Base-by-base conservation (phyloP, 2,797 vertebrate species). In the Heterohyrax brucei region DNA sequence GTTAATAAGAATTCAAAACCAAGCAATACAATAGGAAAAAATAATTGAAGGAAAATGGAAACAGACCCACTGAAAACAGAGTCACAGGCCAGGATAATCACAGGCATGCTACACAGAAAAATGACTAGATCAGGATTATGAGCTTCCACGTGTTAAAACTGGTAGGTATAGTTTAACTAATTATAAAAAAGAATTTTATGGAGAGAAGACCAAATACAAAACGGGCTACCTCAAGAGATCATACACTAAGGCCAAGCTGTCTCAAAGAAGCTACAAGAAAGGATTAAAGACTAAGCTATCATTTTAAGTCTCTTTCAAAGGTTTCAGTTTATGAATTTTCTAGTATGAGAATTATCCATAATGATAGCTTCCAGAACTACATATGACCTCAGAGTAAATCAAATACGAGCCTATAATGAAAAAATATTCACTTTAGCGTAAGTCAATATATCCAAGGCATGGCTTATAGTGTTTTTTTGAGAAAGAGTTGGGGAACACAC, bases 1-100 rank as follows among this genome's bases (percentile, higher is more conserved):
- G 10, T 56, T 96, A 91, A 72, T 59, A 94, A 93, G 26, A 92
- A 92, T 76, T n/a, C 30, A 92, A 76, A 93, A 79, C 28, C n/a
- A 80, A 1, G 1, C 50, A 83, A 94, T 85, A 14, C 13, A 92
- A 90, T 7, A 96, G 64, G 48, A 75, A 93, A 95, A 93, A 96
- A 7, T 91, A 72, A 28, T 81, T 14, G 16, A 50, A 33, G 10
- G 24, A 26, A 72, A 93, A 92, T 76, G 10, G 30, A 96, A 97
- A 87, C 14, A 84, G 0, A 73, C 1, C 39, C 9, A 78, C 26
- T 91, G n/a, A 9, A 92, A 91, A 89, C 1, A 85, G 14, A 24
- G 19, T 7, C 24, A 9, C 7, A 30, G 2, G n/a, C 14, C 50
- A 64, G 50, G 78, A 95, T 33, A 87, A 33, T 94, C 33, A 87